A percentile compares a stretch with the other conserved stretches of the same genome.
Evolutionary conservation across 2,113 vertebrate genomes (phyloP).

Genomic region (Columba livia): DNA sequence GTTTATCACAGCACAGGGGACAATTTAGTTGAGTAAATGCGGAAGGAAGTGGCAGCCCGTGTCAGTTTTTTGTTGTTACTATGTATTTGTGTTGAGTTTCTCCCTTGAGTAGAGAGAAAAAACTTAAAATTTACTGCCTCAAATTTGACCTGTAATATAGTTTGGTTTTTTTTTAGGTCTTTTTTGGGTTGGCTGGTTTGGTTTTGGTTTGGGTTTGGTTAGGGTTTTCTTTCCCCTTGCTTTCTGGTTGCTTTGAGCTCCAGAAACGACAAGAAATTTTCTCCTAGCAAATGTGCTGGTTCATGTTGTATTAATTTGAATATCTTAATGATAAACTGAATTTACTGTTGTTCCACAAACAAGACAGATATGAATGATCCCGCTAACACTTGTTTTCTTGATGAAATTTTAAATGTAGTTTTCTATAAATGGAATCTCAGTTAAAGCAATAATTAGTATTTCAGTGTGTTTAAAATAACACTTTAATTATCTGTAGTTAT

Average conservation of each 20-base stretch:
- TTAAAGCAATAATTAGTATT: conserved; percentile 22
- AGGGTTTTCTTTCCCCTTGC: rapidly evolving
- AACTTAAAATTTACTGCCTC: not conserved
- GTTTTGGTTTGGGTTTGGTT: no score
- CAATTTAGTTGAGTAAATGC: not conserved
- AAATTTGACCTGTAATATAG: not conserved
- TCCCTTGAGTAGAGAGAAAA: not conserved
- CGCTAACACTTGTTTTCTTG: not conserved
- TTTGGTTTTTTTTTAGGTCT: no score
- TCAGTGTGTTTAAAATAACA: conserved; percentile 3
- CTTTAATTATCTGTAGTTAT: conserved; percentile 1
- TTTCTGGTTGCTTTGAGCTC: not conserved
- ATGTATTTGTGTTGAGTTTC: not conserved
- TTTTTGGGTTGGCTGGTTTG: no score
- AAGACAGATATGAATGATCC: not conserved
- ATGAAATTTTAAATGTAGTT: not conserved
- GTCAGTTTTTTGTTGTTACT: not conserved
- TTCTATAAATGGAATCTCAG: not conserved
- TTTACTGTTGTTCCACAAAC: not conserved
- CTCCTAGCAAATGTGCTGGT: not conserved
- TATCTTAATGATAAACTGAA: not conserved
- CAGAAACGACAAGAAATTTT: not conserved
- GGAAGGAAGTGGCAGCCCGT: not conserved
- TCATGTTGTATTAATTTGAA: conserved; percentile 19
- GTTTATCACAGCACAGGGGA: not conserved